Percentiles rank a stretch among this genome's conserved stretches.
Conservation (phyloP, 2,797 vertebrate species). For the Helarctos malayanus region DNA sequence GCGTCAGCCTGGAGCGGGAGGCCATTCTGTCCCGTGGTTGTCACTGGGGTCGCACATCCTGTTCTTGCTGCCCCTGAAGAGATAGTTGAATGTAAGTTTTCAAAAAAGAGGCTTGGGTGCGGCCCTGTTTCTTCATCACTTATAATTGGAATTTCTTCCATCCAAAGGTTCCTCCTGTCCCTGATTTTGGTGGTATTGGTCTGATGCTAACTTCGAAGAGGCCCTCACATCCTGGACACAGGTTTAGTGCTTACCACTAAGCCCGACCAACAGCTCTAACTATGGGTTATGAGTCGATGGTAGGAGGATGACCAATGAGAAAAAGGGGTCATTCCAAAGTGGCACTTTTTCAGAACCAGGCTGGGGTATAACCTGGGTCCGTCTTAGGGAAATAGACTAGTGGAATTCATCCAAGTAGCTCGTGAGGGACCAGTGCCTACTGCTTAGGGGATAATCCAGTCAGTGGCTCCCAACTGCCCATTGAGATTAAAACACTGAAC, state of each 20-base stretch:
- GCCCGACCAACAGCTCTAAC: neutral
- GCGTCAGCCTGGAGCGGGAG: neutral
- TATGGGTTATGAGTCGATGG: rapidly evolving
- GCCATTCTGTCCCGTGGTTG: neutral
- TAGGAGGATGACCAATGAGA: neutral
- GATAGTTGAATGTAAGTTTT: neutral
- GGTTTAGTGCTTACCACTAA: neutral
- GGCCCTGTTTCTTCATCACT: neutral
- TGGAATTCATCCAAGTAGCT: neutral
- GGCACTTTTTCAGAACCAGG: neutral
- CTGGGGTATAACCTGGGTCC: neutral
- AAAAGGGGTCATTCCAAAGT: neutral
- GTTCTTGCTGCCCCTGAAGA: neutral
- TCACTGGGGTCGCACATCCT: neutral
- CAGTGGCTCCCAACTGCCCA: neutral
- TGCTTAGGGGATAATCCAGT: neutral
- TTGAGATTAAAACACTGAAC: neutral
- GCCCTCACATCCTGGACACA: neutral
- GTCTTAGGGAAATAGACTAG: neutral
- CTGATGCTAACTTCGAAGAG: neutral
- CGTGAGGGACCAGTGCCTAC: neutral
- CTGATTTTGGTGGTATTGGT: neutral
- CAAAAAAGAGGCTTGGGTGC: neutral
- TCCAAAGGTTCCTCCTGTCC: neutral
- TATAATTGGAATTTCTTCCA: neutral